Percentiles rank a stretch among this genome's conserved stretches.
Evolutionary conservation across 2,113 vertebrate genomes (phyloP).

Genomic region (Sminthopsis crassicaudata): DNA sequence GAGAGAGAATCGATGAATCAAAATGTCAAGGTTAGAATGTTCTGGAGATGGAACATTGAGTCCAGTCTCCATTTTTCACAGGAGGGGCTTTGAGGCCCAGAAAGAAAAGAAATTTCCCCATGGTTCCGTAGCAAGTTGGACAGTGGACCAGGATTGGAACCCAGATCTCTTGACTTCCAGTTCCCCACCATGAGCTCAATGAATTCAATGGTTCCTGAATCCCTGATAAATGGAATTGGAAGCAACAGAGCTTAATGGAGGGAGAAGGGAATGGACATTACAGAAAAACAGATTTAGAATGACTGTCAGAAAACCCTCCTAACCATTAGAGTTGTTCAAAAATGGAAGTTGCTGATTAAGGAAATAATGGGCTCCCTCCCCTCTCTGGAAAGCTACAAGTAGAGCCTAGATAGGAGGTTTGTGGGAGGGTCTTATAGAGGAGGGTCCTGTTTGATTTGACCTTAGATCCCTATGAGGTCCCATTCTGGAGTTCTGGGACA

Average conservation of each 20-base stretch:
- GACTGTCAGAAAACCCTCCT: not conserved
- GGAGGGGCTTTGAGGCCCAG: not conserved
- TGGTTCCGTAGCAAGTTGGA: not conserved
- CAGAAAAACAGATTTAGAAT: not conserved
- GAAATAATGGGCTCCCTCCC: conserved; percentile 4
- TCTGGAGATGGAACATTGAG: not conserved
- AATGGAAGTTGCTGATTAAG: not conserved
- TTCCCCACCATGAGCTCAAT: not conserved
- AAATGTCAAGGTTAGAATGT: not conserved
- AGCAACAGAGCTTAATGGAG: not conserved
- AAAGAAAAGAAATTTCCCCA: not conserved
- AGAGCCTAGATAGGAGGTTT: not conserved
- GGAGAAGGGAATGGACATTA: not conserved
- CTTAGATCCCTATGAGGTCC: not conserved
- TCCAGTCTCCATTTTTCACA: not conserved
- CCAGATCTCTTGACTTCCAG: not conserved
- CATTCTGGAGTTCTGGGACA: not conserved
- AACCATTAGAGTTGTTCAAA: not conserved
- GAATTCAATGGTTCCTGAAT: not conserved
- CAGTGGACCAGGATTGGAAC: not conserved
- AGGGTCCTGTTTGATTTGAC: not conserved
- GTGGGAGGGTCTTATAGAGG: not conserved
- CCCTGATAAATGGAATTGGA: not conserved
- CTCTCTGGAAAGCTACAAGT: conserved; percentile 34
- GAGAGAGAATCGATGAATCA: not conserved